Conservation (phyloP, 2,797 vertebrate species). For the Spheniscus humboldti region DNA sequence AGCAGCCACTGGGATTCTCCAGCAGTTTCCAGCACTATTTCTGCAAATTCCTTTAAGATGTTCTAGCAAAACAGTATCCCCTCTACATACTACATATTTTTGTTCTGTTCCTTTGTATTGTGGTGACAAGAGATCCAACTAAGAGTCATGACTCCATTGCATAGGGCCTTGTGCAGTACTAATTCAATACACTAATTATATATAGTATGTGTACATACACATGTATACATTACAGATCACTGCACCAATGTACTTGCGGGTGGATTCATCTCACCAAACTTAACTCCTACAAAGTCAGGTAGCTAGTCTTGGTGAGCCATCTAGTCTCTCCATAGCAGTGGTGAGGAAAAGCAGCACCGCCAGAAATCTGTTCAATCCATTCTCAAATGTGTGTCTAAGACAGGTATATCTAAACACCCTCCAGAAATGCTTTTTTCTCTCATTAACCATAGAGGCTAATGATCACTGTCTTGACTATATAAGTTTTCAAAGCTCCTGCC, state of each 20-base stretch:
- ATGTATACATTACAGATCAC: neutral
- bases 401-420: neutral
- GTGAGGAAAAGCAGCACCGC: neutral
- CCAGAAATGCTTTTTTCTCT: neutral
- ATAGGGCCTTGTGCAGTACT: neutral
- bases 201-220: neutral
- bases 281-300: neutral
- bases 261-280: neutral
- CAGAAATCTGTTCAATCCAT: neutral
- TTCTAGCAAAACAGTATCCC: neutral
- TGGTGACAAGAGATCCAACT: neutral
- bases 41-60: neutral
- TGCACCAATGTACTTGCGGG: neutral
- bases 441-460: neutral
- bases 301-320: neutral
- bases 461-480: neutral
- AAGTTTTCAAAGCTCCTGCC: neutral
- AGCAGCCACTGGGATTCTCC: neutral
- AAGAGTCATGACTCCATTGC: neutral
- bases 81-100: rapidly evolving
- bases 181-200: neutral
- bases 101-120: neutral
- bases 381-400: neutral
- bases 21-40: neutral
- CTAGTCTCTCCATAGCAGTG: neutral